phyloP scores from a whole-genome alignment of 2,888 invertebrate genomes.

The Phaonia tiefii region DNA sequence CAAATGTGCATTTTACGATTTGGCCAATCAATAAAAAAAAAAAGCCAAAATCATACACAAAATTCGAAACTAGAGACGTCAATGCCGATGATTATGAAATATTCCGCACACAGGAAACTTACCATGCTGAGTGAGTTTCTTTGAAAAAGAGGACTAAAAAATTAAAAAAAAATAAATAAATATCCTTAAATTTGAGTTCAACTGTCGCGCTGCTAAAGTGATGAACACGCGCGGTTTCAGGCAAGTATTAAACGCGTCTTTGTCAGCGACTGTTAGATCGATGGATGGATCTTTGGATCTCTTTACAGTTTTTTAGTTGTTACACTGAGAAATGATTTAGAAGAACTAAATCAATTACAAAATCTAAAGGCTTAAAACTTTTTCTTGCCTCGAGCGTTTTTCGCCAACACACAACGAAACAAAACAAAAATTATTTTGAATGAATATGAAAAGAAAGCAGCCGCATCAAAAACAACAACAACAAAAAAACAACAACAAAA shows the following conservation, averaged over 20 bases:
- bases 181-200: neutral
- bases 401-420: constrained; percentile 10
- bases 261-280: constrained; percentile 24
- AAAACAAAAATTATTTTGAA: constrained; percentile 36
- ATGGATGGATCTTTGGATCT: no score
- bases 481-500: constrained; percentile 48
- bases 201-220: constrained; percentile 7
- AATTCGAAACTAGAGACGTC: neutral
- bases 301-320: constrained; percentile 59
- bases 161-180: neutral
- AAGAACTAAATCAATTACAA: constrained; percentile 69
- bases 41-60: neutral
- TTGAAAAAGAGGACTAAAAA: neutral
- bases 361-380: constrained; percentile 66
- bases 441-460: constrained; percentile 40
- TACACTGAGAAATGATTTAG: constrained; percentile 68
- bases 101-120: neutral
- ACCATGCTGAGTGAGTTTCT: neutral
- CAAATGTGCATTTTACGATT: constrained; percentile 27
- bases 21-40: neutral
- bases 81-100: neutral
- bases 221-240: constrained; percentile 29
- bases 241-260: constrained; percentile 37
- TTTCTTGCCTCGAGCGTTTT: constrained; percentile 40
- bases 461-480: no score